A percentile compares a stretch with the other conserved stretches of the same genome.
Evolutionary conservation across 2,113 vertebrate species (phyloP).

Genomic region (Zosterops japonicus): DNA sequence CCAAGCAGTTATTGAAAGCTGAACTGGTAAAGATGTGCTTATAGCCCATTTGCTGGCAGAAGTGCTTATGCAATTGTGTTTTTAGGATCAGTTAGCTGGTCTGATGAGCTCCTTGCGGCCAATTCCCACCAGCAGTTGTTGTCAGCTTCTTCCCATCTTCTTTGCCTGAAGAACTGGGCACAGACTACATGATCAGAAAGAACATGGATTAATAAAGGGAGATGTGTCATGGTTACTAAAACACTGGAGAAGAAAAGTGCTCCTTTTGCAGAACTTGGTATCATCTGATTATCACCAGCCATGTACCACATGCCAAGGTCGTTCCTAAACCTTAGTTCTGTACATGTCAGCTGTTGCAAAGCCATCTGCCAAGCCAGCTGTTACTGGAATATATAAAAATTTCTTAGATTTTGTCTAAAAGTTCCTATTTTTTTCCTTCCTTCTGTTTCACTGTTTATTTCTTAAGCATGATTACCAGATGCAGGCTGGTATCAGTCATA

Average conservation of each 20-base stretch:
- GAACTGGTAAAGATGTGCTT: not conserved
- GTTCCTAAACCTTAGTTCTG: not conserved
- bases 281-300: not conserved
- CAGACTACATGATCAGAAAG: not conserved
- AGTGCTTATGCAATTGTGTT: not conserved
- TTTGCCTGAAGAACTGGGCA: not conserved
- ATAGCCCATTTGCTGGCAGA: not conserved
- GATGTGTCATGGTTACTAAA: not conserved
- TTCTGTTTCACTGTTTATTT: not conserved
- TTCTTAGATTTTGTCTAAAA: not conserved
- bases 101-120: not conserved
- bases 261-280: not conserved
- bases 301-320: not conserved
- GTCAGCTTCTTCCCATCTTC: not conserved
- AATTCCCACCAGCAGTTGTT: not conserved
- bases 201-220: not conserved
- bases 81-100: not conserved
- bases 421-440: not conserved
- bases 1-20: not conserved
- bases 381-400: not conserved
- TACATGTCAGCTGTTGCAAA: slow-evolving; percentile 14
- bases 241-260: not conserved
- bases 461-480: not conserved
- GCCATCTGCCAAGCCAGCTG: slow-evolving; percentile 42
- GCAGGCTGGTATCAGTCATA: not conserved